These are phyloP conservation scores for Melitaea cinxia DNA, from an alignment of 1,140 invertebrate genomes.

Conservation along the genomic window DNA sequence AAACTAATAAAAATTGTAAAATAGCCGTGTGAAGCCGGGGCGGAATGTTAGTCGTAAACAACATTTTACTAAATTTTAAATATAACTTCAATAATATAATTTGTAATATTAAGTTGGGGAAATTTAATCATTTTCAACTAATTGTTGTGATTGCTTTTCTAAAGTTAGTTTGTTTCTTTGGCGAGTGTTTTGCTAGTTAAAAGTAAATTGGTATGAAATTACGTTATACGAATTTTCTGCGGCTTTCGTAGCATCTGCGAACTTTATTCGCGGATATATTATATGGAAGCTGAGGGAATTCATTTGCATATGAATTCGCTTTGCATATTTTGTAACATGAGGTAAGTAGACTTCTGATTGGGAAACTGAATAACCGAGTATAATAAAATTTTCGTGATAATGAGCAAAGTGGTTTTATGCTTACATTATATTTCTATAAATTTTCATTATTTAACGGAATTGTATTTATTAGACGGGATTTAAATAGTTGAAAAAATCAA, in stretches of 20 bases:
- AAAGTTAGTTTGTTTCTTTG: too few relatives aligned
- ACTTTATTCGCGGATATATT: slow-evolving; percentile 2
- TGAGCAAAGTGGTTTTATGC: neutral
- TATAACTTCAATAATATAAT: too few relatives aligned
- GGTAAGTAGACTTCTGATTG: slow-evolving; percentile 1
- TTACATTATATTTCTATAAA: neutral
- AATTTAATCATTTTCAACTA: neutral
- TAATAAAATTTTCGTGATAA: neutral
- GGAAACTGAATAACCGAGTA: neutral
- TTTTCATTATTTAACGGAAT: too few relatives aligned
- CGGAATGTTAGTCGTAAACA: too few relatives aligned
- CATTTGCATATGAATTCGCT: slow-evolving; percentile 14
- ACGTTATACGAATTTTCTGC: neutral
- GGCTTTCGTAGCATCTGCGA: neutral
- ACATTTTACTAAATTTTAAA: too few relatives aligned
- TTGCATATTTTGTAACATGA: slow-evolving; percentile 3
- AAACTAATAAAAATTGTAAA: too few relatives aligned
- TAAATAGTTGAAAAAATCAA: too few relatives aligned
- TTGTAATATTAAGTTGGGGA: too few relatives aligned
- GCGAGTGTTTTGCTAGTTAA: too few relatives aligned
- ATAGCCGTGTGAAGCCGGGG: too few relatives aligned
- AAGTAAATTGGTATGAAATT: neutral
- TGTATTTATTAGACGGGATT: too few relatives aligned
- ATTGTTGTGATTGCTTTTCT: neutral
- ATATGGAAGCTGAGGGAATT: slow-evolving; percentile 4